A percentile compares a stretch with the other conserved stretches of the same genome.
Evolutionary conservation across 1,140 invertebrate species (phyloP).

Genomic region (Drosophila sucinea): DNA sequence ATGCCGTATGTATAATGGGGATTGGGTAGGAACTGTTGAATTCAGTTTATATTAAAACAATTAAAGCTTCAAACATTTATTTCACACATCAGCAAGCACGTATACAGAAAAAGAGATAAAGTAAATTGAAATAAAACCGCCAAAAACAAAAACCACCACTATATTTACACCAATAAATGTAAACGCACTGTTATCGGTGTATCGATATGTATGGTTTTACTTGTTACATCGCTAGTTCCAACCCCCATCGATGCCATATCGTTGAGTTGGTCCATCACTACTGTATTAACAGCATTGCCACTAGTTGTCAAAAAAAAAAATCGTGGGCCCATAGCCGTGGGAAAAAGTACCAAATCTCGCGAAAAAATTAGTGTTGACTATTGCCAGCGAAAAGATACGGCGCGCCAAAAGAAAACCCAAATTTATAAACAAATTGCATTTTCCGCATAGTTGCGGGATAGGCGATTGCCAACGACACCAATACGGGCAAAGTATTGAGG

Average conservation of each 20-base stretch:
- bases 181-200: not conserved
- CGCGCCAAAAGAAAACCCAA: slow-evolving; percentile 40
- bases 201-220: not conserved
- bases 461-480: not conserved
- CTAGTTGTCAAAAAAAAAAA: slow-evolving; percentile 12
- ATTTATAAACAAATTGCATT: slow-evolving; percentile 1
- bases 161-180: not conserved
- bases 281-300: slow-evolving; percentile 7
- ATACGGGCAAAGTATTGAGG: not conserved
- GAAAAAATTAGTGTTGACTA: slow-evolving; percentile 52
- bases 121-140: not conserved
- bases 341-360: slow-evolving; percentile 46
- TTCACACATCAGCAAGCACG: not conserved
- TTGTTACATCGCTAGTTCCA: not conserved
- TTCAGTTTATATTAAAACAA: not conserved
- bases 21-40: not conserved
- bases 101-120: not conserved
- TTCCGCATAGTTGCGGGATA: not conserved
- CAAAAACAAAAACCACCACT: not conserved
- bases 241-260: not conserved
- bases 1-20: not conserved
- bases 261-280: not conserved
- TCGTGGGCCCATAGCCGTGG: slow-evolving; percentile 9
- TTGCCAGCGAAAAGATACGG: slow-evolving; percentile 38
- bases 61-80: not conserved